Conservation (phyloP, 2,888 invertebrate species). For the Megaustenia siamemsis region DNA sequence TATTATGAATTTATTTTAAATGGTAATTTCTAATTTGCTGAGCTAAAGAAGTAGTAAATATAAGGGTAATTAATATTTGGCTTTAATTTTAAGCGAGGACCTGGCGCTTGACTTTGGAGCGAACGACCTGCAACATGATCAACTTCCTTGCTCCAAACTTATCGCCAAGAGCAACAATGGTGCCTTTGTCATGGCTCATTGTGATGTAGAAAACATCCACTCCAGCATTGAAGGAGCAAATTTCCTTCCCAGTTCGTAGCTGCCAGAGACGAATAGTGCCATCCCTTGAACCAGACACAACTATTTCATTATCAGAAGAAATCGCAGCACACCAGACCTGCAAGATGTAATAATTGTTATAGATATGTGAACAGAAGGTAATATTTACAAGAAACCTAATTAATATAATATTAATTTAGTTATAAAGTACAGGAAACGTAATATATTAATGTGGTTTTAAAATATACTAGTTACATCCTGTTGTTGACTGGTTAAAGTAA, state of each 20-base stretch:
- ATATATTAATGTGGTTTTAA: too few species aligned
- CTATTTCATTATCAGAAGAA: constrained; percentile 78
- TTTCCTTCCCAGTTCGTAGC: constrained; percentile 74
- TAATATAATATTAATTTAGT: too few species aligned
- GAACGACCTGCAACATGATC: constrained; percentile 79
- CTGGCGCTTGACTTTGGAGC: constrained; percentile 72
- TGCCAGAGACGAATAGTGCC: constrained; percentile 80
- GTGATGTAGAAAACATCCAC: constrained; percentile 79
- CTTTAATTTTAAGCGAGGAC: constrained; percentile 64
- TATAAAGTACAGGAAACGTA: too few species aligned
- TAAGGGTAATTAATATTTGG: not conserved
- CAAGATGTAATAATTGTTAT: too few species aligned
- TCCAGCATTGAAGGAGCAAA: constrained; percentile 78
- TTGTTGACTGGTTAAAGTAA: too few species aligned
- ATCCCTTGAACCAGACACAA: constrained; percentile 79
- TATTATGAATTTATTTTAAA: not conserved
- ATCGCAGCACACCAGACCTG: constrained; percentile 79
- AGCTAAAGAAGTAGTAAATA: too few species aligned
- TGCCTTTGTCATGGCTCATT: constrained; percentile 79
- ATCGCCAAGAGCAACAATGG: constrained; percentile 80
- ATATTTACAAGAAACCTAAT: too few species aligned
- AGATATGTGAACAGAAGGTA: too few species aligned
- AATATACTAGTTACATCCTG: too few species aligned
- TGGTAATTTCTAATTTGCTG: not conserved
- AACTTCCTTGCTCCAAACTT: constrained; percentile 78